Evolutionary conservation across 2,797 vertebrate genomes (phyloP).

Genomic region (Scarus forsteni): DNA sequence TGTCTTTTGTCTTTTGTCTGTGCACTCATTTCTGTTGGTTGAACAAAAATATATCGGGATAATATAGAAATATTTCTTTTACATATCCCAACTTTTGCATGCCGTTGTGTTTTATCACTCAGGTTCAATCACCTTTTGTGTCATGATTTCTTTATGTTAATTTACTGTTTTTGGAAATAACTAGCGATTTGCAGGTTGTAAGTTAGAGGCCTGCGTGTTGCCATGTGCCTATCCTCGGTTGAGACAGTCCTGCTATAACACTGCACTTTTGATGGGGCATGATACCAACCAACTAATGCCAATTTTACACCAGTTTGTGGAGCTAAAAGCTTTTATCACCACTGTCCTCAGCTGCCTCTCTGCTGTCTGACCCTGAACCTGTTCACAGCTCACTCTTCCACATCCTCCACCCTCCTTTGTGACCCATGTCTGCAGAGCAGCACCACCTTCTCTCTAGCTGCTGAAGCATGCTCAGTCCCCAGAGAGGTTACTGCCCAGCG

Average conservation of each 20-base stretch:
- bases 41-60: too few relatives aligned
- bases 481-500: constrained; percentile 39
- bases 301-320: constrained; percentile 39
- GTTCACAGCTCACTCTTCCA: constrained; percentile 41
- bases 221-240: too few relatives aligned
- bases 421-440: constrained; percentile 56
- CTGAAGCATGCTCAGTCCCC: constrained; percentile 21
- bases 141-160: too few relatives aligned
- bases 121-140: too few relatives aligned
- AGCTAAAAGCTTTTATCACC: constrained; percentile 43
- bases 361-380: constrained; percentile 59
- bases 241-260: background rate
- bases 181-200: too few relatives aligned
- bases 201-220: too few relatives aligned
- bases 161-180: too few relatives aligned
- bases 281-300: constrained; percentile 1
- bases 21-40: too few relatives aligned
- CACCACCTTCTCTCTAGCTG: constrained; percentile 42
- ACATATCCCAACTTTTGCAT: too few relatives aligned
- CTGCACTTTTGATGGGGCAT: constrained; percentile 6
- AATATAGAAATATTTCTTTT: too few relatives aligned
- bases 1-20: too few relatives aligned
- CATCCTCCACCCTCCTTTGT: constrained; percentile 43
- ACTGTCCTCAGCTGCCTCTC: constrained; percentile 33
- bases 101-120: too few relatives aligned